Evolutionary conservation across 2,888 invertebrate genomes (phyloP).

Genomic region (Chaetogeoica ovagalla): DNA sequence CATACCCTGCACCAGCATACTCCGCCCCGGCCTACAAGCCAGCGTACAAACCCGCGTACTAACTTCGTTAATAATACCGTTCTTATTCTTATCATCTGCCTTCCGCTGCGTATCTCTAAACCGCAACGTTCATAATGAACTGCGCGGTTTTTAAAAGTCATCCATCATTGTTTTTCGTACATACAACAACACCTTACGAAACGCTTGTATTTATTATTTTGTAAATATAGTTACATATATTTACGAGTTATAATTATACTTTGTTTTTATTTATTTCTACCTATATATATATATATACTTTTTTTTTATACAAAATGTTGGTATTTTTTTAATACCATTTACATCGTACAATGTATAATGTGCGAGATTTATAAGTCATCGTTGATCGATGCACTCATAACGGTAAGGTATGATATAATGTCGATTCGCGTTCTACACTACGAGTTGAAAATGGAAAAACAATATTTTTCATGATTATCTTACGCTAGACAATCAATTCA

Average conservation of each 20-base stretch:
- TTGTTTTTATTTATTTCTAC: neutral
- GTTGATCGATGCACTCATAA: too few species aligned
- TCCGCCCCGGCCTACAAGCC: slow-evolving; percentile 46
- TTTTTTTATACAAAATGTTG: too few species aligned
- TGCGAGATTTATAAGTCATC: too few species aligned
- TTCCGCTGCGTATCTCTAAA: neutral
- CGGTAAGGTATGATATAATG: too few species aligned
- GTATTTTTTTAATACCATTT: too few species aligned
- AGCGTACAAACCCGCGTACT: slow-evolving; percentile 39
- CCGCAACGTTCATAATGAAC: neutral
- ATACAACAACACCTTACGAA: slow-evolving; percentile 11
- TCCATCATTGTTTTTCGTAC: neutral
- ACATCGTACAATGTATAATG: too few species aligned
- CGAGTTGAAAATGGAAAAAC: too few species aligned
- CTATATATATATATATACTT: too few species aligned
- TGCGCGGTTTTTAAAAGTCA: neutral
- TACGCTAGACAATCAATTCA: too few species aligned
- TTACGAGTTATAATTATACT: neutral
- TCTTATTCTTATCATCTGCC: neutral
- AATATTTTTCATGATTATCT: too few species aligned
- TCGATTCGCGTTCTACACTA: too few species aligned
- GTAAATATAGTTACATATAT: slow-evolving; percentile 35
- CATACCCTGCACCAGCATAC: slow-evolving; percentile 31
- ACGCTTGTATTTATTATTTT: slow-evolving; percentile 33
- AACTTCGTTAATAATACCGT: neutral